These are phyloP conservation scores for Drosophila ficusphila DNA, from an alignment of 1,140 invertebrate genomes.

Conservation along the genomic window DNA sequence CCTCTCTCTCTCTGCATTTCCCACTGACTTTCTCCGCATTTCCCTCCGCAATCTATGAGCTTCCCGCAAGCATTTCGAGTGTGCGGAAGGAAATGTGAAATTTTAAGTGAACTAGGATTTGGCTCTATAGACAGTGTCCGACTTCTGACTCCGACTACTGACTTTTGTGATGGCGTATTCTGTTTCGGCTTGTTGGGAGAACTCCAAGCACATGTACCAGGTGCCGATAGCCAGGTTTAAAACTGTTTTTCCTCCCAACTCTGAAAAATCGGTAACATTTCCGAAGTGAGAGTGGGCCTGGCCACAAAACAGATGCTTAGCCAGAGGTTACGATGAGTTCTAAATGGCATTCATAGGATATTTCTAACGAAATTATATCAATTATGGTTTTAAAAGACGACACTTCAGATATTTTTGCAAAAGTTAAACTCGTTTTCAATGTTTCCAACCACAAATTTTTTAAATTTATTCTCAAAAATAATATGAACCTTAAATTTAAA, in stretches of 20 bases:
- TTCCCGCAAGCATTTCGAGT: conserved; percentile 38
- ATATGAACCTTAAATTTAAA: conserved; percentile 39
- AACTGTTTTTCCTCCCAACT: neutral
- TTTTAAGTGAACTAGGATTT: conserved; percentile 49
- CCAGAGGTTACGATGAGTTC: neutral
- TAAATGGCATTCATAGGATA: too few relatives aligned
- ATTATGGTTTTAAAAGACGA: too few relatives aligned
- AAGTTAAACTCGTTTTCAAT: neutral
- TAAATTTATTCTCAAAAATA: neutral
- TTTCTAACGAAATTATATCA: too few relatives aligned
- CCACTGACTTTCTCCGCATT: conserved; percentile 5
- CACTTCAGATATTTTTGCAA: too few relatives aligned
- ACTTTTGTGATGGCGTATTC: conserved; percentile 3
- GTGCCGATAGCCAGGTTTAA: neutral
- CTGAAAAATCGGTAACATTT: neutral
- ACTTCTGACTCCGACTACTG: conserved; percentile 28
- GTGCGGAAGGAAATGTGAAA: conserved; percentile 51
- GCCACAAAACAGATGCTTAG: neutral
- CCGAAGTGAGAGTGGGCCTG: neutral
- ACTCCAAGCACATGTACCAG: neutral
- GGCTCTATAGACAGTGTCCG: conserved; percentile 15
- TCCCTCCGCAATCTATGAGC: conserved; percentile 13
- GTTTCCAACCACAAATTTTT: too few relatives aligned
- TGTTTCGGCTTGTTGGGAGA: conserved; percentile 14
- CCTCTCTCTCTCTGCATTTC: conserved; percentile 17